Conservation (phyloP, 1,140 invertebrate genomes). For the Nephila pilipes region DNA sequence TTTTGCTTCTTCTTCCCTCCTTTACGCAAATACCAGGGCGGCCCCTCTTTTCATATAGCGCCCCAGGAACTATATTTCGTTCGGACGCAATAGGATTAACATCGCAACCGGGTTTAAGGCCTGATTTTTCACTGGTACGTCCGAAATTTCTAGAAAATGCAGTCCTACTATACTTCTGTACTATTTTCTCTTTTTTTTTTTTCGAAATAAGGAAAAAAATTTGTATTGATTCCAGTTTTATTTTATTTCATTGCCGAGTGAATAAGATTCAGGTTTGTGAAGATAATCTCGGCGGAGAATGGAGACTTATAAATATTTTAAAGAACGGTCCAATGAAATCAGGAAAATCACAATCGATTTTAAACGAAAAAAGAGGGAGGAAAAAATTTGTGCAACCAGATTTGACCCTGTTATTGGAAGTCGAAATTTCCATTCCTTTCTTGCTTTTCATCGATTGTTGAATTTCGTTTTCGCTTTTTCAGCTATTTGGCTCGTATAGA, state of each 20-base stretch:
- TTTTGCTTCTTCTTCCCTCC: not conserved
- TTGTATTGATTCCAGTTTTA: conserved; percentile 18
- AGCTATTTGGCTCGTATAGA: conserved; percentile 27
- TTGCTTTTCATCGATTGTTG: conserved; percentile 32
- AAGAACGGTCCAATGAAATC: conserved; percentile 50
- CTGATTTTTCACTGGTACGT: conserved; percentile 48
- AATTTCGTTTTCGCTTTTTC: conserved; percentile 31
- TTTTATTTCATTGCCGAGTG: not conserved
- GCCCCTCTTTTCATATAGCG: conserved; percentile 38
- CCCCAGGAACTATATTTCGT: conserved; percentile 51
- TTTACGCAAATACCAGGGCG: conserved; percentile 47
- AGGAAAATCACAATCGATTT: conserved; percentile 57
- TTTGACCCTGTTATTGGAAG: conserved; percentile 67
- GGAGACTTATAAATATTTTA: conserved; percentile 63
- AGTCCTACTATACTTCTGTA: not conserved
- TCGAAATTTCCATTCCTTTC: conserved; percentile 48
- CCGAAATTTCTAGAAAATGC: conserved; percentile 31
- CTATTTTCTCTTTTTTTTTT: not conserved
- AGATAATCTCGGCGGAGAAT: conserved; percentile 36
- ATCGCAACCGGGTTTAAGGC: conserved; percentile 35
- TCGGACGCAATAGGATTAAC: conserved; percentile 60
- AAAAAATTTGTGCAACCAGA: conserved; percentile 58
- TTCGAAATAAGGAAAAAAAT: not conserved
- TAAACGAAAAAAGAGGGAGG: not conserved
- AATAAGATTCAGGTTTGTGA: not conserved